Conservation (phyloP, 2,113 vertebrate genomes). For the Pluvialis apricaria region DNA sequence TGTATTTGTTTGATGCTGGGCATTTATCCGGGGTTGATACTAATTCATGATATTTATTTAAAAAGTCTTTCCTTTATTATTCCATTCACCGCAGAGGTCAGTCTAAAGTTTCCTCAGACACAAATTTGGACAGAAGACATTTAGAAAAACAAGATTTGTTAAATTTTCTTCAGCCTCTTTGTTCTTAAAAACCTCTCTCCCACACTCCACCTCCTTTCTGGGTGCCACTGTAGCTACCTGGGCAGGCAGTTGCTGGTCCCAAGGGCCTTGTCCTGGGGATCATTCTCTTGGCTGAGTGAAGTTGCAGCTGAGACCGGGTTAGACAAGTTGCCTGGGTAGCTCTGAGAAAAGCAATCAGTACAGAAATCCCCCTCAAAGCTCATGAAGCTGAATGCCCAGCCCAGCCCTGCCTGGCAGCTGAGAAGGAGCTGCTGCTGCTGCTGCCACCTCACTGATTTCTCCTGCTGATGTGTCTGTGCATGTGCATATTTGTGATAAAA, state of each 20-base stretch:
- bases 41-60: neutral
- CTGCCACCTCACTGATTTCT: neutral
- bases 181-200: neutral
- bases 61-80: neutral
- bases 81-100: neutral
- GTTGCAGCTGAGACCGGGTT: neutral
- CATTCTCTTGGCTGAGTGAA: neutral
- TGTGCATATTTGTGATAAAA: neutral
- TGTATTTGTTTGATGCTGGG: neutral
- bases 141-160: neutral
- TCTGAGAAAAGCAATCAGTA: neutral
- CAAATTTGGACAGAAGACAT: neutral
- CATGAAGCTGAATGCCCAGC: neutral
- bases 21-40: neutral
- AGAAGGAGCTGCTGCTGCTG: neutral
- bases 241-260: neutral
- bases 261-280: neutral
- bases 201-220: neutral
- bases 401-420: neutral
- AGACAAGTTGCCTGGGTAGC: neutral
- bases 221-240: neutral
- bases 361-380: neutral
- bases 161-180: neutral
- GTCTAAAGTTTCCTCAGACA: neutral
- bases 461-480: neutral